Conservation (phyloP, 2,113 vertebrate species). For the Sclerurus mexicanus region DNA sequence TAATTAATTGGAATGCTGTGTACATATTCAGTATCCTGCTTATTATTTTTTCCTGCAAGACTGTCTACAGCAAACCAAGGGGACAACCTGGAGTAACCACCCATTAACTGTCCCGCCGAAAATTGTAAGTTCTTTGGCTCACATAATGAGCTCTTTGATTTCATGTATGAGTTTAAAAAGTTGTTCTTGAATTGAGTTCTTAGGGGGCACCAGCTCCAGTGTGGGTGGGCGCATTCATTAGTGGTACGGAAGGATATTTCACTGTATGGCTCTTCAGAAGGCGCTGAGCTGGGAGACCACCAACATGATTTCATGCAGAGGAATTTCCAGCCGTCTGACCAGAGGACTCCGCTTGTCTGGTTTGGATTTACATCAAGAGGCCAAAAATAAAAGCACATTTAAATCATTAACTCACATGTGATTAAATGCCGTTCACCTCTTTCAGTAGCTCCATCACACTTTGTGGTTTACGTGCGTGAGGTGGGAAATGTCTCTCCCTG, state of each 20-base stretch:
- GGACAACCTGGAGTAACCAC: neutral
- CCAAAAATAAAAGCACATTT: constrained; percentile 68
- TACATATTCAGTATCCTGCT: neutral
- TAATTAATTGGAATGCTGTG: constrained; percentile 21
- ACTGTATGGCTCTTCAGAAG: constrained; percentile 61
- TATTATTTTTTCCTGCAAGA: neutral
- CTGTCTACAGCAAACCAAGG: neutral
- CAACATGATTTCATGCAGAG: constrained; percentile 67
- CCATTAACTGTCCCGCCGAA: neutral
- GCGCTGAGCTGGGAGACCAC: constrained; percentile 70
- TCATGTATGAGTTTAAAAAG: constrained; percentile 55
- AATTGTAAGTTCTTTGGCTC: constrained; percentile 38
- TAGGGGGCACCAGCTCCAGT: constrained; percentile 52
- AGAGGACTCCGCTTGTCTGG: constrained; percentile 69
- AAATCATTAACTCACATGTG: constrained; percentile 64
- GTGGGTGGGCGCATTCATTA: constrained; percentile 82
- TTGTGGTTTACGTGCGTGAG: constrained; percentile 29
- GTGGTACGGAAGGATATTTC: constrained; percentile 60
- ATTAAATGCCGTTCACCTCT: constrained; percentile 56
- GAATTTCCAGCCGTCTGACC: constrained; percentile 80
- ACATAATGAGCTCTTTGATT: constrained; percentile 68
- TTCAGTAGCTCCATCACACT: constrained; percentile 24
- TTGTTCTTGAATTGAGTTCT: constrained; percentile 67
- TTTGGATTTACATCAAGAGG: constrained; percentile 70
- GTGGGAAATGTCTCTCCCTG: constrained; percentile 21